A percentile compares a stretch with the other conserved stretches of the same genome.
These are phyloP conservation scores for Eulemur mongoz DNA, from an alignment of 2,797 vertebrate genomes.

Conservation along the genomic window DNA sequence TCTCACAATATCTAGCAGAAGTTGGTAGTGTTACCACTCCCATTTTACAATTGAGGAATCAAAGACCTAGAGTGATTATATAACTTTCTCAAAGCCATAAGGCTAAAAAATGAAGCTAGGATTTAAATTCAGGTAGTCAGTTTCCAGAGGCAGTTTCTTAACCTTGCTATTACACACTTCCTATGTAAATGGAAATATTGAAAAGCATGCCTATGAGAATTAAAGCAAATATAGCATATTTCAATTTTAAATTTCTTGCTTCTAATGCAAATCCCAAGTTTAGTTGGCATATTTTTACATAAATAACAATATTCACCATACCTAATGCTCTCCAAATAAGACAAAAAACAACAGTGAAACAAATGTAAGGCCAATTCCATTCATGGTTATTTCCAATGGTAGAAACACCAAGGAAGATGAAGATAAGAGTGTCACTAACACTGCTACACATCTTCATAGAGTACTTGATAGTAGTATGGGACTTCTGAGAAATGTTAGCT, in stretches of 20 bases:
- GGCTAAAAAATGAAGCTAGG: not conserved
- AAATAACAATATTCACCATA: conserved; percentile 59
- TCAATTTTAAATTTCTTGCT: not conserved
- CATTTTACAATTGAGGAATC: not conserved
- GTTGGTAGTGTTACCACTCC: not conserved
- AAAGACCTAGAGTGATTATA: not conserved
- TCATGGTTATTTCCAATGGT: conserved; percentile 83
- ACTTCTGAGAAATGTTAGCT: conserved; percentile 88
- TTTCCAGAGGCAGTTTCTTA: not conserved
- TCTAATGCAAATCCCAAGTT: not conserved
- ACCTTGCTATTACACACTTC: not conserved
- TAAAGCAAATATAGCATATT: not conserved
- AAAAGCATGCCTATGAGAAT: not conserved
- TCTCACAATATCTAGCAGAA: not conserved
- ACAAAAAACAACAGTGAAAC: conserved; percentile 84
- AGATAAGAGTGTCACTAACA: conserved; percentile 85
- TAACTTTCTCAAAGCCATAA: not conserved
- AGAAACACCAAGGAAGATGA: conserved; percentile 85
- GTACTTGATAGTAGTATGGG: conserved; percentile 84
- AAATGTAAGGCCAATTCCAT: conserved; percentile 85
- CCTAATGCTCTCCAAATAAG: conserved; percentile 82
- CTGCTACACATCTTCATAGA: conserved; percentile 88
- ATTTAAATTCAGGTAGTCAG: not conserved
- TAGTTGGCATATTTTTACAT: not conserved
- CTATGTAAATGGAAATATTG: not conserved